Base-by-base conservation (phyloP, 1,140 invertebrate genomes). In the Lucilia sericata region DNA sequence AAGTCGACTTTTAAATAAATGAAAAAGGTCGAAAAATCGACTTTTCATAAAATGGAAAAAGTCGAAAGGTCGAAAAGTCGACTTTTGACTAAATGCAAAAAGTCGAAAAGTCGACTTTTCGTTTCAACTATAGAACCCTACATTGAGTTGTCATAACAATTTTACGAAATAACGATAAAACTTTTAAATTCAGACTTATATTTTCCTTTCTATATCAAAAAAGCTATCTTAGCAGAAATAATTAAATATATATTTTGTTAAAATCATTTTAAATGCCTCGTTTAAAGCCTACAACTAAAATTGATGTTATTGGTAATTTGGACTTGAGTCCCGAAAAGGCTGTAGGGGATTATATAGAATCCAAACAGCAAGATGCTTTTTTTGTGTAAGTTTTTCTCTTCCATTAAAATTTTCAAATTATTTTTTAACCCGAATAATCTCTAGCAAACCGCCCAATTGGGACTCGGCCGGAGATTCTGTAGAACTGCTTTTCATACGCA, bases 231-330 rank as follows among this genome's bases (percentile, higher is more conserved):
- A 30, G 21, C 2, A 75, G 8, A 75, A 34, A 7, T 30, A 70
- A 30, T 30, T n/a, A n/a, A n/a, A n/a, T n/a, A n/a, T n/a, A 74
- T 74, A 74, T 74, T 14, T 74, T 74, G n/a, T 74, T 34, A 7
- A 30, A 5, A 74, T 34, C 7, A n/a, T 7, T 34, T 74, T 30
- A 74, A n/a, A n/a, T 91, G 90, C 89, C 90, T 21, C 89, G 89
- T 13, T 86, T 85, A 9, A 91, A 90, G 47, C 90, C 90, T 2
- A 91, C 90, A 47, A 87, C 85, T 1, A 88, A 85, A 74, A 47
- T 91, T 19, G 90, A 91, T 87, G 88, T 91, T 14, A 85, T 91
- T 51, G 90, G 90, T 2, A 88, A 87, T 74, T 85, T 90, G 85
- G 90, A 91, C 70, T 60, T 90, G 70, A 86, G 86, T 19, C 90